A percentile compares a stretch with the other conserved stretches of the same genome.
These are phyloP conservation scores for Tychaedon coryphoeus DNA, from an alignment of 2,113 vertebrate species.

Conservation along the genomic window DNA sequence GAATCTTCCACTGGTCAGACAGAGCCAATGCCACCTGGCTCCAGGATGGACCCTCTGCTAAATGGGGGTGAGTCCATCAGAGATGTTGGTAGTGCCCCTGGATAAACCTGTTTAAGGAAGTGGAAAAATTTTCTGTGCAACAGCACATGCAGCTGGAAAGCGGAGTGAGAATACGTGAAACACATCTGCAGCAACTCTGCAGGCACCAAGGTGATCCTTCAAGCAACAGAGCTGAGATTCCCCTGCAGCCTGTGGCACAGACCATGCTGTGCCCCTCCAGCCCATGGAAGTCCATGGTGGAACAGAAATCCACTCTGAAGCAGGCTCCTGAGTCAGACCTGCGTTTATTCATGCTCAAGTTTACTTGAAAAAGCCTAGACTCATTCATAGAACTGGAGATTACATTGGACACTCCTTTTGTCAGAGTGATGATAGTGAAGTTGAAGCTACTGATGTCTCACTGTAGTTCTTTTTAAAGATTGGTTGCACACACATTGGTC, in stretches of 20 bases:
- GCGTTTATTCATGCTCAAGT: background rate
- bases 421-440: background rate
- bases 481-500: background rate
- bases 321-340: background rate
- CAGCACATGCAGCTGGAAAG: background rate
- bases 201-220: background rate
- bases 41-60: background rate
- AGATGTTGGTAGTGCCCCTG: background rate
- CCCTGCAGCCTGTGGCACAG: too few relatives aligned
- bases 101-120: background rate
- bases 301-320: background rate
- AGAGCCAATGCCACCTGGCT: background rate
- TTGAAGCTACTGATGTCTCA: background rate
- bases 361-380: background rate
- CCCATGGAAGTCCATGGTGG: too few relatives aligned
- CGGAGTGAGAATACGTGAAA: background rate
- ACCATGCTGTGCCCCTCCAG: background rate
- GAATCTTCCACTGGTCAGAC: background rate
- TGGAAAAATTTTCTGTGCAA: background rate
- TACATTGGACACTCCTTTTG: background rate
- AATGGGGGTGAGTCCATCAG: fast-evolving
- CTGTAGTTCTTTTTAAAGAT: background rate
- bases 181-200: background rate
- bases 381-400: background rate
- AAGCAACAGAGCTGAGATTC: background rate